Evolutionary conservation across 2,888 invertebrate species (phyloP).

Genomic region (Eilema sororculum): DNA sequence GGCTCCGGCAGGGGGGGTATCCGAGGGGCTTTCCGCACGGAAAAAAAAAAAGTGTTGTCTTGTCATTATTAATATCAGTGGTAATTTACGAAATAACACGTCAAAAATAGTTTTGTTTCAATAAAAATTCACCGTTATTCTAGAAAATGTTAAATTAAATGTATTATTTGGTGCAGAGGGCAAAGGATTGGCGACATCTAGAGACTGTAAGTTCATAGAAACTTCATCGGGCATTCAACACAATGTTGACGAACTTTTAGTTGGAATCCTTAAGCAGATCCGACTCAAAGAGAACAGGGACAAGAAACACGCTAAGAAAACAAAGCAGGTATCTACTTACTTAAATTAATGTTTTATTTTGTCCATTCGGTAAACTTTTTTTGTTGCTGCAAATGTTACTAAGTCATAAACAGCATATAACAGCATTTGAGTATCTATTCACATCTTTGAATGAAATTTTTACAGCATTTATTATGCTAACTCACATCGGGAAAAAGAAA

Average conservation of each 20-base stretch:
- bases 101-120: neutral
- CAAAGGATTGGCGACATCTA: constrained; percentile 94
- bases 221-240: constrained; percentile 98
- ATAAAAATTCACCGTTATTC: neutral
- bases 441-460: too few species aligned
- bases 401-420: too few species aligned
- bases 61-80: too few species aligned
- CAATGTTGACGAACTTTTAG: constrained; percentile 97
- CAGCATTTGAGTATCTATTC: too few species aligned
- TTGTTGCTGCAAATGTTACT: neutral
- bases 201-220: constrained; percentile 97
- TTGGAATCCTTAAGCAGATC: constrained; percentile 96
- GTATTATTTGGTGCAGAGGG: constrained; percentile 89
- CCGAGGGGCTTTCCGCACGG: too few species aligned
- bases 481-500: too few species aligned
- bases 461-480: too few species aligned
- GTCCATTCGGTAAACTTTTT: neutral
- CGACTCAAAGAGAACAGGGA: constrained; percentile 91
- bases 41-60: too few species aligned
- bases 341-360: neutral
- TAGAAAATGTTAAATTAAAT: neutral
- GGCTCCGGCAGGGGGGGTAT: too few species aligned
- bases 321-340: constrained; percentile 64
- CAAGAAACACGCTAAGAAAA: constrained; percentile 89
- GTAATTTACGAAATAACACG: neutral